Conservation (phyloP, 2,113 vertebrate genomes). For the Nesogale talazaci region DNA sequence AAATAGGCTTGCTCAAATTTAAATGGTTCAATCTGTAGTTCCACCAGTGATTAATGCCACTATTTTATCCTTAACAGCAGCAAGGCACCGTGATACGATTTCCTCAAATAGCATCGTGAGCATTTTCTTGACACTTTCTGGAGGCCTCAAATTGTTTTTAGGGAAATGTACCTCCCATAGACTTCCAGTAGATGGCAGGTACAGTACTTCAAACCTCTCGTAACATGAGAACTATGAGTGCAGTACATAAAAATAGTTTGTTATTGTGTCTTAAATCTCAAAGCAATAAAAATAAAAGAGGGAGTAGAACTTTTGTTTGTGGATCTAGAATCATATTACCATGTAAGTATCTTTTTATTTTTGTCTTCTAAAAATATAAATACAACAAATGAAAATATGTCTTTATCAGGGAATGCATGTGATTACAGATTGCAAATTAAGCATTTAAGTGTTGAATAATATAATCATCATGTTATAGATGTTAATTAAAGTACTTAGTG, state of each 20-base stretch:
- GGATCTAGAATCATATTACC: slow-evolving; percentile 59
- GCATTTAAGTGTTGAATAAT: slow-evolving; percentile 82
- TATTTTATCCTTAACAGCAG: slow-evolving; percentile 53
- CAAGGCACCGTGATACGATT: background rate
- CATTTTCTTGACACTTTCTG: background rate
- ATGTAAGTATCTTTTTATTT: slow-evolving; percentile 66
- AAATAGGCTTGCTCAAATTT: background rate
- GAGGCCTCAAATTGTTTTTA: slow-evolving; percentile 39
- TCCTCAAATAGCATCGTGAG: slow-evolving; percentile 17
- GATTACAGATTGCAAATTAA: slow-evolving; percentile 81
- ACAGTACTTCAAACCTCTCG: slow-evolving; percentile 82
- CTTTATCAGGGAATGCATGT: slow-evolving; percentile 76
- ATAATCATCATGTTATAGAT: slow-evolving; percentile 81
- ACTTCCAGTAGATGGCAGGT: slow-evolving; percentile 90
- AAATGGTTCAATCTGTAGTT: slow-evolving; percentile 28
- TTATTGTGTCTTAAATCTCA: slow-evolving; percentile 56
- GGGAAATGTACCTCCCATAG: slow-evolving; percentile 81
- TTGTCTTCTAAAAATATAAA: slow-evolving; percentile 77
- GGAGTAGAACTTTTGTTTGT: slow-evolving; percentile 74
- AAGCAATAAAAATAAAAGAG: slow-evolving; percentile 46
- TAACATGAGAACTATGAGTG: slow-evolving; percentile 58
- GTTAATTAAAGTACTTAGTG: slow-evolving; percentile 82
- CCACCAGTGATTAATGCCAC: slow-evolving; percentile 20
- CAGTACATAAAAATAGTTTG: slow-evolving; percentile 55
- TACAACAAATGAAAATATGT: slow-evolving; percentile 81